Evolutionary conservation across 2,888 invertebrate species (phyloP).

Genomic region (Drepana falcataria): DNA sequence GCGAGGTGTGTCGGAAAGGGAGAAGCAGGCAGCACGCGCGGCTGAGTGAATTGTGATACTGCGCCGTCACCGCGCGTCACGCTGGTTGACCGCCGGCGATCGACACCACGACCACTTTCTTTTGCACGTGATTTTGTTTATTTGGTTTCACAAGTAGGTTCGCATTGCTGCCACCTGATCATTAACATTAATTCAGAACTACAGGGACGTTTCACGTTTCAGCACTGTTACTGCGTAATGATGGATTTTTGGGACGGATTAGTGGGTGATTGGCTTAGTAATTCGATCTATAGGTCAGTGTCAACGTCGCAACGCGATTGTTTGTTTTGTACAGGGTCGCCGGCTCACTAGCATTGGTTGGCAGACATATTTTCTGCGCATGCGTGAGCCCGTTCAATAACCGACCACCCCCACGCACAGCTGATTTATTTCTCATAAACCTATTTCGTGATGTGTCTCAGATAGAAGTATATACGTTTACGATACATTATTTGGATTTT

Average conservation of each 20-base stretch:
- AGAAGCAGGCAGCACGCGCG: slow-evolving; percentile 43
- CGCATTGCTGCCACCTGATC: too few species aligned
- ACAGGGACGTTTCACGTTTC: neutral
- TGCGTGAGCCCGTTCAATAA: slow-evolving; percentile 68
- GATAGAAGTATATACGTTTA: neutral
- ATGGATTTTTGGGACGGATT: slow-evolving; percentile 14
- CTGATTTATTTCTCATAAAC: slow-evolving; percentile 23
- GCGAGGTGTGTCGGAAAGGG: slow-evolving; percentile 62
- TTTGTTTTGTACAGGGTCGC: slow-evolving; percentile 61
- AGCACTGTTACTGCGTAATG: slow-evolving; percentile 7
- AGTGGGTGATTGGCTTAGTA: slow-evolving; percentile 19
- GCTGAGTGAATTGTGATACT: slow-evolving; percentile 31
- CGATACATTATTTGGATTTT: neutral
- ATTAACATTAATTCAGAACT: too few species aligned
- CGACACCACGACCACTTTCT: slow-evolving; percentile 64
- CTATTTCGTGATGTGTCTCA: neutral
- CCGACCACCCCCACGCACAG: slow-evolving; percentile 37
- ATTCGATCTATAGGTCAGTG: slow-evolving; percentile 52
- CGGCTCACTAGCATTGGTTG: slow-evolving; percentile 34
- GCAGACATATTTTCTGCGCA: slow-evolving; percentile 40
- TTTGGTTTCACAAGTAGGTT: slow-evolving; percentile 19
- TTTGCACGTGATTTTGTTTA: slow-evolving; percentile 62
- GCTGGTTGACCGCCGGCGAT: slow-evolving; percentile 43
- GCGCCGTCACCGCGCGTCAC: slow-evolving; percentile 56
- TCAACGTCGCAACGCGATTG: slow-evolving; percentile 55